Conservation (phyloP, 1,140 invertebrate species). For the Cryptotermes secundus region DNA sequence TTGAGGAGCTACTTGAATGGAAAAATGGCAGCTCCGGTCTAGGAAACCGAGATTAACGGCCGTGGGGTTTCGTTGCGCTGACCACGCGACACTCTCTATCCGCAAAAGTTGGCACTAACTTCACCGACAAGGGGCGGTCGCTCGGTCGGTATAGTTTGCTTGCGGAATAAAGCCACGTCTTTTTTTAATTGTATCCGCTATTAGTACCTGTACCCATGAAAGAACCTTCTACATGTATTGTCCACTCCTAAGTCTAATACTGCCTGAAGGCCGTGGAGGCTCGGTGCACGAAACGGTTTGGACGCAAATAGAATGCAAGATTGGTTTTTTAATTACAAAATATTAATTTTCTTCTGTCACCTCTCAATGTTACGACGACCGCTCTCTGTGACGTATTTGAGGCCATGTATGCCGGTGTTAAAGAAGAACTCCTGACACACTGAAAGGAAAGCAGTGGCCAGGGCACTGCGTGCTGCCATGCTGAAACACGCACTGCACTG, state of each 20-base stretch:
- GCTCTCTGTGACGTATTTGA: slow-evolving; percentile 22
- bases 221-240: too few relatives aligned
- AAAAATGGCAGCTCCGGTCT: too few relatives aligned
- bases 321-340: too few relatives aligned
- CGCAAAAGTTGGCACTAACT: too few relatives aligned
- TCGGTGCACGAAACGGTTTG: neutral
- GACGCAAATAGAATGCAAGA: neutral
- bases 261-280: neutral
- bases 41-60: too few relatives aligned
- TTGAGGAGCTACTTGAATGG: too few relatives aligned
- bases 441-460: neutral
- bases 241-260: neutral
- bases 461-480: neutral
- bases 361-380: slow-evolving; percentile 5
- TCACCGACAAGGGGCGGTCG: too few relatives aligned
- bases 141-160: too few relatives aligned
- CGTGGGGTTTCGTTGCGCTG: too few relatives aligned
- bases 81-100: too few relatives aligned
- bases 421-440: slow-evolving; percentile 21
- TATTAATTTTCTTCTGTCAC: neutral
- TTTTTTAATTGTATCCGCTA: too few relatives aligned
- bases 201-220: neutral
- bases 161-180: too few relatives aligned
- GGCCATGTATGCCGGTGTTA: slow-evolving; percentile 30
- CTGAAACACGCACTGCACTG: neutral